Conservation (phyloP, 1,140 invertebrate species). For the Ceratina calcarata region DNA sequence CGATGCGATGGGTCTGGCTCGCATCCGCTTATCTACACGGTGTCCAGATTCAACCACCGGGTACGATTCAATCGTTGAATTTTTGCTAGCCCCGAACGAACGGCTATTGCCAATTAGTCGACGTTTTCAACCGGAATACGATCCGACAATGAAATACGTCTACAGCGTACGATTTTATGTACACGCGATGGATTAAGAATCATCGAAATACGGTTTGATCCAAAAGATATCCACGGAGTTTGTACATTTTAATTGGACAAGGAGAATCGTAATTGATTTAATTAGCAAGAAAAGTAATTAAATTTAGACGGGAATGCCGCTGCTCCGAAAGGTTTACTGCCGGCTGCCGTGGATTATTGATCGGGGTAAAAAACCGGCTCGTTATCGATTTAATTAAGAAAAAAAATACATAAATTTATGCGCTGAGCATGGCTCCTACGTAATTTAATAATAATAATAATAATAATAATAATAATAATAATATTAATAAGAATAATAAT, state of each 20-base stretch:
- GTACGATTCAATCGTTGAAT: too few species aligned
- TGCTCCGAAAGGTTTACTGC: neutral
- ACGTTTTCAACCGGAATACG: too few species aligned
- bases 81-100: too few species aligned
- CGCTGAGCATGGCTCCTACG: too few species aligned
- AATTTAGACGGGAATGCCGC: neutral
- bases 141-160: too few species aligned
- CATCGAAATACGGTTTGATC: too few species aligned
- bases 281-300: slow-evolving; percentile 13
- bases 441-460: neutral
- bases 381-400: neutral
- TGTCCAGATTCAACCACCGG: neutral
- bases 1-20: too few species aligned
- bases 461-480: slow-evolving; percentile 1
- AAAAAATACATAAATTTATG: neutral
- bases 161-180: too few species aligned
- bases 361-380: neutral
- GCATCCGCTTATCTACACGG: too few species aligned
- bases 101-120: too few species aligned
- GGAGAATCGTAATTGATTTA: slow-evolving; percentile 17
- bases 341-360: neutral
- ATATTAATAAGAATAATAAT: neutral
- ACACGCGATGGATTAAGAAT: too few species aligned
- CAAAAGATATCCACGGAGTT: neutral
- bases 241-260: slow-evolving; percentile 5